phyloP scores from a whole-genome alignment of 2,113 vertebrate species.

The Aix galericulata region DNA sequence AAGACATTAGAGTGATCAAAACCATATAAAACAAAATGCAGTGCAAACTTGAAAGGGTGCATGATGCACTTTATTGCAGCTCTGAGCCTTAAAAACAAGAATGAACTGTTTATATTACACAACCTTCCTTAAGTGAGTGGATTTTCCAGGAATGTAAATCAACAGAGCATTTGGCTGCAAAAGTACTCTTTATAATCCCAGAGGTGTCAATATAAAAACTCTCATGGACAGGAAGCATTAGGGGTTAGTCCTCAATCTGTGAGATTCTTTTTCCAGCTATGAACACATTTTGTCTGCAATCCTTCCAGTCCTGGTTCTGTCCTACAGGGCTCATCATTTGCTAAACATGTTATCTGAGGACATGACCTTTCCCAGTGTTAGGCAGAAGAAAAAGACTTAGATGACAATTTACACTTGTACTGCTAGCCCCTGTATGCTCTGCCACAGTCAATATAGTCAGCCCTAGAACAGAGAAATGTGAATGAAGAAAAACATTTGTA shows the following conservation, averaged over 20 bases:
- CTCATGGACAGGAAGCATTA: background rate
- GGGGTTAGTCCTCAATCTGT: background rate
- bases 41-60: background rate
- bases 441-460: background rate
- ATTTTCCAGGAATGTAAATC: constrained; percentile 5
- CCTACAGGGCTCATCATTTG: background rate
- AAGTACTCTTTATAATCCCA: constrained; percentile 19
- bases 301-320: background rate
- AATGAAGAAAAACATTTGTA: background rate
- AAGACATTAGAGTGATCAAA: background rate
- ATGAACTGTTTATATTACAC: background rate
- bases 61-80: background rate
- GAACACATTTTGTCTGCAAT: background rate
- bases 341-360: constrained; percentile 3
- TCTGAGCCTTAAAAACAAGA: background rate
- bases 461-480: background rate
- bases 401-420: constrained; percentile 33
- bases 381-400: background rate
- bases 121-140: background rate
- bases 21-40: rapidly evolving
- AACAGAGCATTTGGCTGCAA: constrained; percentile 13
- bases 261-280: background rate
- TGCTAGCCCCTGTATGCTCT: background rate
- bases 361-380: constrained; percentile 4
- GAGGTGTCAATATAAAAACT: background rate